Base-by-base conservation (phyloP, 2,888 invertebrate genomes). In the Sminthurides aquaticus region DNA sequence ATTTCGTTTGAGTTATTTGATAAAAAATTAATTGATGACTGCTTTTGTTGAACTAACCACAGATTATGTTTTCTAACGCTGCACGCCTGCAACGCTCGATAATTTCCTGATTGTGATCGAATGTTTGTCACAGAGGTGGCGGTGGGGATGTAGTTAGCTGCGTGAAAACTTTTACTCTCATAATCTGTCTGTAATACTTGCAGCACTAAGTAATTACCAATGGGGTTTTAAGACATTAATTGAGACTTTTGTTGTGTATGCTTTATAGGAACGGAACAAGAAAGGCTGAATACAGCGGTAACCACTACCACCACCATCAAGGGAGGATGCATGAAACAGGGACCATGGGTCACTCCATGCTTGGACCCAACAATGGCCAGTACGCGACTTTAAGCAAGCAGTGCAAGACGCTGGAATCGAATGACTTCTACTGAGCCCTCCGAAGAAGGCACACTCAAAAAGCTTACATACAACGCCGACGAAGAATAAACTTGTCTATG, bases 351-450 rank as follows among this genome's bases (percentile, higher is more conserved):
- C 54, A 64, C 64, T 3, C 68, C 61, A 75, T 82, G 78, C 74
- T 82, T 79, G 86, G 86, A 79, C 85, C 86, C 77, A 86, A 89
- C 84, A 87, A 87, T 78, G 83, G 83, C 76, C 91, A 92, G 87
- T 92, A 91, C 87, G 91, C 91, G 82, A 92, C 91, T 82, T 84
- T 92, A 83, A 91, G 90, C 87, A 91, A 91, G 84, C 91, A 92
- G 84, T 93, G 92, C 87, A 92, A 92, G 84, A 92, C 92, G 77
- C 84, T 92, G 75, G 92, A 92, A 84, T 89, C 91, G 78, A 90
- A 87, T 79, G 91, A 92, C 83, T 92, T 91, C 84, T 93, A 92
- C 90, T 92, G 49, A 34, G n/a, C n/a, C n/a, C n/a, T n/a, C n/a
- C n/a, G n/a, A n/a, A n/a, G n/a, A n/a, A n/a, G n/a, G n/a, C n/a